Conservation (phyloP, 2,888 invertebrate genomes). For the Argynnis bischoffii region DNA sequence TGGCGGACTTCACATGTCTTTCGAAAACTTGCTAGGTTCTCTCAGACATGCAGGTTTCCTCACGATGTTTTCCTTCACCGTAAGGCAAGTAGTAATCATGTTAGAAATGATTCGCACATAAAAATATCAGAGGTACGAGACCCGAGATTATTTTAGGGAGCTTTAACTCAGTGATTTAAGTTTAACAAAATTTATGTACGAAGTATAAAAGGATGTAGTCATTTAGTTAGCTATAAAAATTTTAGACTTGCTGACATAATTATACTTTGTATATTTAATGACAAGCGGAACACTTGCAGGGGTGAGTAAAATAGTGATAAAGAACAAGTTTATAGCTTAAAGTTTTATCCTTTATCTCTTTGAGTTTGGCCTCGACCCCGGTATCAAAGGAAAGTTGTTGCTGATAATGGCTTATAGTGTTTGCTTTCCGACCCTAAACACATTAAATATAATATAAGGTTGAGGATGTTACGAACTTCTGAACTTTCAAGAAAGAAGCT, state of each 20-base stretch:
- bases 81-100: too few relatives aligned
- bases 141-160: too few relatives aligned
- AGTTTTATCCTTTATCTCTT: slow-evolving; percentile 23
- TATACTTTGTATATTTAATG: not conserved
- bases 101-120: too few relatives aligned
- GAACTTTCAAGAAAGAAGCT: not conserved
- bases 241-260: slow-evolving; percentile 2
- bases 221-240: too few relatives aligned
- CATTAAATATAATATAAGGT: slow-evolving; percentile 19
- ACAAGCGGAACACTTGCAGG: slow-evolving; percentile 10
- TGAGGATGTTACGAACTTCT: slow-evolving; percentile 8
- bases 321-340: slow-evolving; percentile 26
- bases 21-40: too few relatives aligned
- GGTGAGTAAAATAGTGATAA: slow-evolving; percentile 26
- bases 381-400: slow-evolving; percentile 24
- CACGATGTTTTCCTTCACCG: too few relatives aligned
- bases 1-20: too few relatives aligned
- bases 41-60: too few relatives aligned
- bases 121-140: too few relatives aligned
- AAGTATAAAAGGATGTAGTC: too few relatives aligned
- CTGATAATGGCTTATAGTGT: slow-evolving; percentile 19
- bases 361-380: slow-evolving; percentile 15
- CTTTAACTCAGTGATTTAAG: too few relatives aligned
- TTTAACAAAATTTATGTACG: too few relatives aligned
- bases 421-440: slow-evolving; percentile 10